Evolutionary conservation across 2,888 invertebrate species (phyloP), one percentile per base, ranked within the genome.

Genomic region (Andrena fulva): DNA sequence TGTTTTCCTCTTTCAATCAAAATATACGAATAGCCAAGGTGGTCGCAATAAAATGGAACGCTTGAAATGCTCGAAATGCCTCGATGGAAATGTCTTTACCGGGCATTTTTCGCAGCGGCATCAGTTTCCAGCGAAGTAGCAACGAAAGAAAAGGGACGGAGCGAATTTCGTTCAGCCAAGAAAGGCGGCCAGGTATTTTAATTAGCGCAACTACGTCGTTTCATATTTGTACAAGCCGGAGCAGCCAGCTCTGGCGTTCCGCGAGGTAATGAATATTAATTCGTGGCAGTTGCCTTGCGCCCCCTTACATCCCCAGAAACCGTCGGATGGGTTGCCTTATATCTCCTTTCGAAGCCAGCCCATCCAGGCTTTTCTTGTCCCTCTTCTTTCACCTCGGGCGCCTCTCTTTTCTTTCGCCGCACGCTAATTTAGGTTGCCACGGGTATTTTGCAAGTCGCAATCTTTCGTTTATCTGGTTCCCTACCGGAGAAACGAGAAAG

Each of bases 181-280:
- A 87, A 87, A 56, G 87, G 76, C 85, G 63, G 80, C 82, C 87
- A 90, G 89, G 90, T 90, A 92, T 92, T 92, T 92, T 92, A 92
- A 92, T 92, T 92, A 92, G 90, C 90, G 91, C 90, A 90, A 90
- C 89, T 89, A 90, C 89, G 90, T 88, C 86, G 89, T 92, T 90
- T 90, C 90, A 90, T 92, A 90, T 90, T 90, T 90, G 86, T 86
- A 85, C 82, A 74, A 80, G 73, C 86, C 56, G 80, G 78, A 81
- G 80, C 75, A 60, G 72, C 73, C 83, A 70, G 82, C 91, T 90
- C 84, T 87, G 85, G 85, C 84, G 84, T 77, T 86, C 85, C 87
- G 78, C 85, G 88, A 80, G 85, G 89, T 90, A 91, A 92, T 92
- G 91, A 92, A 92, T 92, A 92, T 92, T 92, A 92, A 92, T 92